Base-by-base conservation (phyloP, 92 coral and sea anemone species). In the Palythoa grandis region DNA sequence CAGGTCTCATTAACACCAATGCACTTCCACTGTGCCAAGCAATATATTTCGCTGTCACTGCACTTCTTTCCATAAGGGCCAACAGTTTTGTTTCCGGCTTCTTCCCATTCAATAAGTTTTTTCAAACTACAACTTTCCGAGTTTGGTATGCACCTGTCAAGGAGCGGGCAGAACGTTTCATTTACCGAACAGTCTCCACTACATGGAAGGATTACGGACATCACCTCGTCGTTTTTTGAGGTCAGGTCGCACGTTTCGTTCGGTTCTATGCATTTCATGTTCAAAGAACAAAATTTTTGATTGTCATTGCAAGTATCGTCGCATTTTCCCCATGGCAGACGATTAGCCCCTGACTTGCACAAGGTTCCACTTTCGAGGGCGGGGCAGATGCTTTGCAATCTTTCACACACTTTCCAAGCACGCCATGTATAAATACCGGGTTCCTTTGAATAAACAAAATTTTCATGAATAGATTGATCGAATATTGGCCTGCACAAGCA, bases 231-330 rank as follows among this genome's bases (percentile, higher is more conserved):
- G 2, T 77, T 6, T 0, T 77, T n/a, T 14, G 82, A 77, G 1
- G 23, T 37, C 52, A 65, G 25, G 61, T 24, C 40, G n/a, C 85
- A 80, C 13, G 65, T 13, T 43, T 23, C 75, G 14, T 66, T 66
- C 20, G 14, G 8, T 4, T 11, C 7, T n/a, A 80, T 67, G 70
- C 85, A 80, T 11, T 24, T 23, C 35, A 24, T 43, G 16, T 47
- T 80, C 15, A 80, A 70, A 80, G 85, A 29, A 48, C 85, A 80
- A 80, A 80, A 80, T 43, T 20, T 80, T 50, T 5, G 20, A 67
- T 80, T 65, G 17, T 40, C 85, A 1, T n/a, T 12, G 12, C 61
- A 53, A 8, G 39, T 13, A 17, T 67, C 85, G 19, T 11, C 0
- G 29, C n/a, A 53, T 19, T 4, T 24, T 9, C 35, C 43, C 85